Evolutionary conservation across 2,888 invertebrate species (phyloP), one percentile per base, ranked within the genome.

Genomic region (Bursaphelenchus okinawaensis): DNA sequence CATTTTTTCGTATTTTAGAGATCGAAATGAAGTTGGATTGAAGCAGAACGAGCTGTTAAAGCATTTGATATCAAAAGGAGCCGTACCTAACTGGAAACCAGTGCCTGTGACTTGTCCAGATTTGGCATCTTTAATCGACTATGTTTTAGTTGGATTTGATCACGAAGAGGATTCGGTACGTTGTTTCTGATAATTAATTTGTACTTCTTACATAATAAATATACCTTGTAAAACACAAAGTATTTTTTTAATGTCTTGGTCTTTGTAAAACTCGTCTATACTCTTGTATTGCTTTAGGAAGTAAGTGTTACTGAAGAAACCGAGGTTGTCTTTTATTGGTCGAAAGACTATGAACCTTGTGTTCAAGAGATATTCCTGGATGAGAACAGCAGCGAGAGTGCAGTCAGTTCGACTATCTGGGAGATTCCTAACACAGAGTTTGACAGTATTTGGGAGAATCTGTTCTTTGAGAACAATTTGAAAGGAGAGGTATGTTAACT

Each of bases 371-470:
- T 75, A 4, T 55, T 68, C 9, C 50, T 56, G 12, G 69, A 66
- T 54, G 69, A 52, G 27, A 51, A 62, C 6, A 68, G 68, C 9
- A 63, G 55, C 7, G 72, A 73, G 8, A 66, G 68, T 7, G 69
- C 75, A 19, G 69, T 79, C 16, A 79, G 75, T 6, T 76, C 78
- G 0, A 73, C 70, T 52, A 67, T 92, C 76, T 90, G 91, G 88
- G 85, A 91, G 62, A 85, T 93, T 65, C 96, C 96, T 0, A 87
- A 89, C 9, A 82, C 84, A 56, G 89, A 90, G 76, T 90, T 92
- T 78, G 87, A 89, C 75, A 90, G 90, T 0, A 83, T 93, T 2
- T 98, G 95, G 95, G 93, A 94, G 78, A 91, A 88, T 81, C 87
- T 98, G 7, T 87, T 90, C 69, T 92, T 89, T 83, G 90, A 91